phyloP scores from a whole-genome alignment of 2,797 vertebrate genomes.

The Buceros bicornis region DNA sequence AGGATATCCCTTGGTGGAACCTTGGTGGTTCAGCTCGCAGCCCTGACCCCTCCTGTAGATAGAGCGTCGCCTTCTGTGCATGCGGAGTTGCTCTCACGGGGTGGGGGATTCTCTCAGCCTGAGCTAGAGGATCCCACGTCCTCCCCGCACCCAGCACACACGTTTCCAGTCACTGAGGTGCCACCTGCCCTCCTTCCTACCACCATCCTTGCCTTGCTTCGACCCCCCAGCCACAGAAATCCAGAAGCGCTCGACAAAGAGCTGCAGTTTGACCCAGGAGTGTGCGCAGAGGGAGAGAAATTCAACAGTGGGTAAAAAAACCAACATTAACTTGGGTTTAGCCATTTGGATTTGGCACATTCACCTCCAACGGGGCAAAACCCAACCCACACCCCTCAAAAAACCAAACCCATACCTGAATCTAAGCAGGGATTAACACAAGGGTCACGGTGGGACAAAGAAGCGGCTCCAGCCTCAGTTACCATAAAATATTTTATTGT shows the following conservation, averaged over 20 bases:
- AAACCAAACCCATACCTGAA: fast-evolving
- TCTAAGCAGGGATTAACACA: background rate
- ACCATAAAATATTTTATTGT: slow-evolving; percentile 46
- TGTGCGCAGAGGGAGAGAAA: background rate
- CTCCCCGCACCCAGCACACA: background rate
- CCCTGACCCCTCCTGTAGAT: background rate
- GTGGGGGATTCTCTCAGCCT: background rate
- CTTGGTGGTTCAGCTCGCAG: background rate
- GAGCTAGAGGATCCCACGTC: background rate
- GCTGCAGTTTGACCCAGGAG: background rate
- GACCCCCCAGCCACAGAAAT: background rate
- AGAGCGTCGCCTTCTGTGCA: background rate
- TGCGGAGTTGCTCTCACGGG: background rate
- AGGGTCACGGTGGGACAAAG: background rate
- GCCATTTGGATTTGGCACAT: background rate
- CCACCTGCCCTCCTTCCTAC: background rate
- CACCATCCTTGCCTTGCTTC: background rate
- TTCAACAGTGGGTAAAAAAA: fast-evolving
- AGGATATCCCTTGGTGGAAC: background rate
- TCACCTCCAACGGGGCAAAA: too few relatives aligned
- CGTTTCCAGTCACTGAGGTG: background rate
- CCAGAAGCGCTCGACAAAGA: background rate
- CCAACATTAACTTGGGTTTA: background rate
- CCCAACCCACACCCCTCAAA: background rate
- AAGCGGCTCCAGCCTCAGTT: background rate